These are phyloP conservation scores for Pachypeltis micranthus DNA, from an alignment of 1,140 invertebrate genomes.

Conservation along the genomic window DNA sequence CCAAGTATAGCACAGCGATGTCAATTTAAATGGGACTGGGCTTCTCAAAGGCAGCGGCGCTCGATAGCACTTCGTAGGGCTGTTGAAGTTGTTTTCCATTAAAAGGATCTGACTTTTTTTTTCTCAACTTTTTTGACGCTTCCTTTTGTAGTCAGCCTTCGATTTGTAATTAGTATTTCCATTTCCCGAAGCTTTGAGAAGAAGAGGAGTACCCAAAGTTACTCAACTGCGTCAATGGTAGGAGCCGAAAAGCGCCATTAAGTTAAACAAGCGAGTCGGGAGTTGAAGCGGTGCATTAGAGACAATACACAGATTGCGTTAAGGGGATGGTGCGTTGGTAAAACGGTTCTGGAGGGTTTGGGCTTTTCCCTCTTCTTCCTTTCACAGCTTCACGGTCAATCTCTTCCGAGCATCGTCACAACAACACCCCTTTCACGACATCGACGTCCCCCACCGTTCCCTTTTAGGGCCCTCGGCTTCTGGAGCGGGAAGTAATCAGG, in stretches of 20 bases:
- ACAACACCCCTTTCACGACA: not conserved
- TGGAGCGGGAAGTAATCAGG: not conserved
- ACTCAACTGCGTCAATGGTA: not conserved
- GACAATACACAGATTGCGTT: not conserved
- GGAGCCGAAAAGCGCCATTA: not conserved
- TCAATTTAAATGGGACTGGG: not conserved
- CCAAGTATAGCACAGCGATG: not conserved
- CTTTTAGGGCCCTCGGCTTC: not conserved
- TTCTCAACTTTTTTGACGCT: not conserved
- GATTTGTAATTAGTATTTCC: not conserved
- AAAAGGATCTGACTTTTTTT: not conserved
- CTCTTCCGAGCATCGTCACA: not conserved
- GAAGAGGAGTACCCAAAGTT: not conserved
- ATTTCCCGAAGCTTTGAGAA: not conserved
- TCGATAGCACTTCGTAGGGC: not conserved
- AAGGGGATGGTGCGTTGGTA: not conserved
- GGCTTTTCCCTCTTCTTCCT: not conserved
- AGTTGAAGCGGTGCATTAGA: not conserved
- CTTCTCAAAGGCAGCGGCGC: not conserved
- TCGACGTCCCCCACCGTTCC: not conserved
- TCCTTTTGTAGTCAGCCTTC: not conserved
- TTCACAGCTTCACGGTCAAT: not conserved
- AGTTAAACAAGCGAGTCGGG: not conserved
- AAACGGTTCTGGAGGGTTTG: not conserved
- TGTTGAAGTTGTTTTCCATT: not conserved